Conservation (phyloP, 2,888 invertebrate genomes). For the Hyppa rectilinea region DNA sequence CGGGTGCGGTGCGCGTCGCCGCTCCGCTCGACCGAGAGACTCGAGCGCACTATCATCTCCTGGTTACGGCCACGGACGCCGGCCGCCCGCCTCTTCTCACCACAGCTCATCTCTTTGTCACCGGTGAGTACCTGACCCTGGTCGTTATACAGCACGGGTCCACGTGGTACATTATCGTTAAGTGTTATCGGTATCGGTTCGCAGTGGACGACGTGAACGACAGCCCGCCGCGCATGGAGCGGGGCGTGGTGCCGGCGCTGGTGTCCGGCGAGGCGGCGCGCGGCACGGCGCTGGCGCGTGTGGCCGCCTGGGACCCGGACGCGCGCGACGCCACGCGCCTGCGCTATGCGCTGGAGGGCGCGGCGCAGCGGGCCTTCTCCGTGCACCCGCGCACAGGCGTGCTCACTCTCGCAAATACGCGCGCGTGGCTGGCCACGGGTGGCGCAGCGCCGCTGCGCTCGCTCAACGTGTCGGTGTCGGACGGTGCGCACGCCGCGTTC, state of each 20-base stretch:
- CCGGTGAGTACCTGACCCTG: constrained; percentile 85
- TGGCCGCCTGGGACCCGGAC: constrained; percentile 97
- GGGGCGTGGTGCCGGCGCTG: constrained; percentile 94
- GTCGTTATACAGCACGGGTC: not conserved
- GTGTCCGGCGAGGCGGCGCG: constrained; percentile 95
- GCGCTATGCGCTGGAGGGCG: constrained; percentile 93
- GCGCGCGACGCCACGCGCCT: constrained; percentile 94
- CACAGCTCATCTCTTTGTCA: constrained; percentile 95
- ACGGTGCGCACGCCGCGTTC: constrained; percentile 98
- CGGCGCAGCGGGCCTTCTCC: constrained; percentile 72
- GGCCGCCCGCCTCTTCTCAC: constrained; percentile 96
- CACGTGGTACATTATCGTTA: too few relatives aligned
- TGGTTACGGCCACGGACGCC: constrained; percentile 95
- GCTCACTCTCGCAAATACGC: constrained; percentile 75
- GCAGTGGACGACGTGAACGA: constrained; percentile 97
- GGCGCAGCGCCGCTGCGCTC: constrained; percentile 90
- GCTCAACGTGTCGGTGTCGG: constrained; percentile 98
- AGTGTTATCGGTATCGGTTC: constrained; percentile 39
- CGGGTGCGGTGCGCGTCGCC: constrained; percentile 95
- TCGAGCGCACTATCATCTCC: constrained; percentile 93
- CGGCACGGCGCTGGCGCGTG: constrained; percentile 96
- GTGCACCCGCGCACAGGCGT: constrained; percentile 81
- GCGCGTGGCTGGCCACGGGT: constrained; percentile 90
- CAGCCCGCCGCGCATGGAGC: constrained; percentile 96
- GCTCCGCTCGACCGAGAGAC: constrained; percentile 95